Base-by-base conservation (phyloP, 2,113 vertebrate species). In the Erpornis zantholeuca region DNA sequence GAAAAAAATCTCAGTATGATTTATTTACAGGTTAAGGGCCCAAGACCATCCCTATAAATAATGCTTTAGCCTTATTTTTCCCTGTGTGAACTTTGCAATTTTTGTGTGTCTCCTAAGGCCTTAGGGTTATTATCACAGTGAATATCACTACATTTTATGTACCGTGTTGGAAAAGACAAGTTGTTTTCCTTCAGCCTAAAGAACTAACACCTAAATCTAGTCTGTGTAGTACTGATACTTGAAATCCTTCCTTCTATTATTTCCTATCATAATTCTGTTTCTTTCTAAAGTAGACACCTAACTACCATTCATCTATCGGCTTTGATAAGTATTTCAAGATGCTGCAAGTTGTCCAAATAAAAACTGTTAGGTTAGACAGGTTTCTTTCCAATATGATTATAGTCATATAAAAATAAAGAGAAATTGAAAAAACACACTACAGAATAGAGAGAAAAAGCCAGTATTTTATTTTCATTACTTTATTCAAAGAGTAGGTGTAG, bases 21-120 rank as follows among this genome's bases (percentile, higher is more conserved):
- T 97, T 96, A 96, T 96, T 94, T 96, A 97, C 88, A 95, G 88
- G 90, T 94, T 95, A 83, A 92, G 79, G 49, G 60, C 71, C 36
- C 56, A 78, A 92, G 88, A 47, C 88, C 76, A 64, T 83, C 65
- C 36, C 40, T 81, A 75, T 93, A 96, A 94, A 93, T 94, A 96
- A 95, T 88, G 68, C 56, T 92, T 95, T 84, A 85, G 68, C 72
- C 52, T 93, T 83, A 27, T 68, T 94, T 96, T 92, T 93, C 79
- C 36, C 76, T 59, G 29, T 81, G n/a, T 86, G 82, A 86, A 68
- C 72, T 64, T 92, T 36, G 25, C 42, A 70, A 61, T 95, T 92
- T 92, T 77, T 90, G 35, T 80, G 38, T 50, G 66, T 63, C 47
- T 90, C 68, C 65, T 80, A 82, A 75, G 89, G 72, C 53, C 53